Conservation (phyloP, 2,888 invertebrate species). For the Latheticus oryzae region DNA sequence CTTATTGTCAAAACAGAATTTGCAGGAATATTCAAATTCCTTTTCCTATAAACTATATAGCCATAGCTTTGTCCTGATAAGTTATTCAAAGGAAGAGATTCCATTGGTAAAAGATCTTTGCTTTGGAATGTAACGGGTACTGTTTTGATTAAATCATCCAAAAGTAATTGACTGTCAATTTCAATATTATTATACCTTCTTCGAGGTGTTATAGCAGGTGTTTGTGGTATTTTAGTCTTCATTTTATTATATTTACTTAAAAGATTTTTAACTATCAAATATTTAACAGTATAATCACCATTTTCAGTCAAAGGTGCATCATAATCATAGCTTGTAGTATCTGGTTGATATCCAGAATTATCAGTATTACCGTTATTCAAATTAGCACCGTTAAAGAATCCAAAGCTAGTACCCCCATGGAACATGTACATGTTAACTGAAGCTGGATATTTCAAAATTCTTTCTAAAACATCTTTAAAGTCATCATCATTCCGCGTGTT, state of each 20-base stretch:
- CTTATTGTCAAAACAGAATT: conserved; percentile 59
- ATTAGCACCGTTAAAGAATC: conserved; percentile 67
- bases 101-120: conserved; percentile 60
- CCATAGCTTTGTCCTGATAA: conserved; percentile 71
- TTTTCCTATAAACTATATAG: conserved; percentile 68
- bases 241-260: conserved; percentile 59
- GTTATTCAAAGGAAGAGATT: conserved; percentile 61
- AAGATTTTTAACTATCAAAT: conserved; percentile 71
- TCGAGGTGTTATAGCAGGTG: conserved; percentile 70
- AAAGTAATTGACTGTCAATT: conserved; percentile 67
- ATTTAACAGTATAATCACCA: conserved; percentile 87
- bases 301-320: conserved; percentile 90
- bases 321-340: conserved; percentile 70
- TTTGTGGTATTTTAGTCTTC: conserved; percentile 48
- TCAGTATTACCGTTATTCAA: conserved; percentile 41
- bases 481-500: conserved; percentile 48
- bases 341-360: conserved; percentile 54
- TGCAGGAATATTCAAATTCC: conserved; percentile 53
- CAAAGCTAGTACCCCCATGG: conserved; percentile 89
- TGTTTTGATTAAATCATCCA: conserved; percentile 50
- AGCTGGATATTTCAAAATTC: conserved; percentile 57
- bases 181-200: conserved; percentile 36
- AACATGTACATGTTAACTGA: conserved; percentile 92
- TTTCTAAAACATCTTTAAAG: conserved; percentile 53
- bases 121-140: conserved; percentile 41